Base-by-base conservation (phyloP, 1,140 invertebrate genomes). In the Anastrepha ludens region DNA sequence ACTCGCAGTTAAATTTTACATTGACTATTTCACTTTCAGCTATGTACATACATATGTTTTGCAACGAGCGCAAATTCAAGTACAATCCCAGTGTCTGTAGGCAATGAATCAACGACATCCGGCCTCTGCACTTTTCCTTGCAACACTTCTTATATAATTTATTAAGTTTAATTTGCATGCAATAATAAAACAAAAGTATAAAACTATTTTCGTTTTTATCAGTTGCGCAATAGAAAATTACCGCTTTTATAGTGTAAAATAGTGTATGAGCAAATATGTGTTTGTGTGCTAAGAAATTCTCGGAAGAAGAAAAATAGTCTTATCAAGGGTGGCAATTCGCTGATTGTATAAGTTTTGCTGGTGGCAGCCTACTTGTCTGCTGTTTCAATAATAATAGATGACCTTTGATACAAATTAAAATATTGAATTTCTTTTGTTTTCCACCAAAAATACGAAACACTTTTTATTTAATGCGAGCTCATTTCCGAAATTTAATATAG, bases 51-150 rank as follows among this genome's bases (percentile, higher is more conserved):
- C n/a, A n/a, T n/a, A 29, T 29, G 20, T 20, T 55, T 81, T 81
- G 47, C 74, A 81, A 29, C 15, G 44, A 74, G 13, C 67, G 74
- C n/a, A 6, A 55, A 50, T 81, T 81, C 74, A 81, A 81, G 74
- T 81, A 55, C 44, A 81, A 55, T 81, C 47, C 74, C 70, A n/a
- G n/a, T n/a, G 70, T n/a, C 41, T 74, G 44, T 47, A 41, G 1
- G 41, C 70, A 74, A 50, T n/a, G 65, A 67, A 67, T 67, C 20
- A 67, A 13, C 65, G 13, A 41, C 70, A 74, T 74, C 70, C 70
- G 44, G 70, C 47, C 15, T n/a, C 13, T 47, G 44, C n/a, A 74
- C 15, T 74, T 47, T 74, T 74, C 44, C 70, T 41, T 47, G n/a
- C 70, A 47, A 17, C 44, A 41, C 17, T 64, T 74, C 44, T 74